Evolutionary conservation across 2,888 invertebrate species (phyloP), one percentile per base, ranked within the genome.

Genomic region (Catotricha subobsoleta): DNA sequence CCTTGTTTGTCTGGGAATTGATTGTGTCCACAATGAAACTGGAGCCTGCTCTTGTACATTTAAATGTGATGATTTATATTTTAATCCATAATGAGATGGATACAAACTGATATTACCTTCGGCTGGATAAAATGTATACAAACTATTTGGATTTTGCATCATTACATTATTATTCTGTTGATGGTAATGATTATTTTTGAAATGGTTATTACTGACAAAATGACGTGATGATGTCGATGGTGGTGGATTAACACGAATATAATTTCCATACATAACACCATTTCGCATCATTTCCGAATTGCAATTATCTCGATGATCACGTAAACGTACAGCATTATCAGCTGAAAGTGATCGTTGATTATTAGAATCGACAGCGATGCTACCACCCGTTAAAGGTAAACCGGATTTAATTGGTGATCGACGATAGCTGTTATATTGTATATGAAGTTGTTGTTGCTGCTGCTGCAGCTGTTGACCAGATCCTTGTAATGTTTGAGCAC

Each of bases 1-100:
- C 59, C 62, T 61, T 38, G 62, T 55, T 55, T 62, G 62, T 50
- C 62, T 56, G 53, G 62, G 62, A 51, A 62, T 56, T 25, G 62
- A 62, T 50, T 62, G 62, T 48, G 62, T 62, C 62, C 62, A 63
- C 10, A 23, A 23, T 51, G 61, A 62, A 45, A 60, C 56, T 44
- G 62, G 61, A 53, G 60, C 60, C 52, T 62, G 61, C 43, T 59
- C 54, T 49, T 60, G 60, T 49, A 57, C 54, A 28, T 40, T 40
- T 28, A 33, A 30, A 34, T 41, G 41, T 23, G 41, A 35, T 45
- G 62, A 61, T 48, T 60, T 62, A 47, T 61, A 61, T 44, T 61
- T 58, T 45, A 61, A 51, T 37, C 61, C 61, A 48, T 56, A 57
- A 47, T 61, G 60, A 40, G 61, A 58, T 47, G 60, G 59, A 60